Percentiles rank a stretch among this genome's conserved stretches.
Evolutionary conservation across 2,797 vertebrate genomes (phyloP).

Genomic region (Etheostoma nigrum): DNA sequence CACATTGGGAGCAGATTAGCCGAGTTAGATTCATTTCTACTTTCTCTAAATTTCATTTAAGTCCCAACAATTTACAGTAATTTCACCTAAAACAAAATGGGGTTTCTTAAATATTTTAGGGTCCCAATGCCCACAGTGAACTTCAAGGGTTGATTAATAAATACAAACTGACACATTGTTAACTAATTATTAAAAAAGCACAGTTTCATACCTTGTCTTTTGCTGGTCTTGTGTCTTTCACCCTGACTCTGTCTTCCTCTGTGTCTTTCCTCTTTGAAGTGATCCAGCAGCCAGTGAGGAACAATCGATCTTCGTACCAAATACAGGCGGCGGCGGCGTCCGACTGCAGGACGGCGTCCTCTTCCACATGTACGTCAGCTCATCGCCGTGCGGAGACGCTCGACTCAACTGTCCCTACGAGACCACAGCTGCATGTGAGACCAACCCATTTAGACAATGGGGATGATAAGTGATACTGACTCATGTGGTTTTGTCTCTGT

Average conservation of each 20-base stretch:
- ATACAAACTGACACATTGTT: not conserved
- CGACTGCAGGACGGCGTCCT: conserved; percentile 86
- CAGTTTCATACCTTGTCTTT: not conserved
- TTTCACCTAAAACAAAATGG: too few species aligned
- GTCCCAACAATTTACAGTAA: too few species aligned
- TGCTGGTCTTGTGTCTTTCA: not conserved
- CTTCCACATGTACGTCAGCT: conserved; percentile 93
- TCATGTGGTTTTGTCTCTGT: not conserved
- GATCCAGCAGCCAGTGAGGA: conserved; percentile 81
- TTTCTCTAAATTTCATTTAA: too few species aligned
- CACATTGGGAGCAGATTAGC: not conserved
- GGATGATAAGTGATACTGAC: not conserved
- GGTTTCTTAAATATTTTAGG: too few species aligned
- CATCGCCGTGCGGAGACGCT: conserved; percentile 92
- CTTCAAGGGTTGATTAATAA: not conserved
- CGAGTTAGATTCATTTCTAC: too few species aligned
- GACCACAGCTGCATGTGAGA: conserved; percentile 87
- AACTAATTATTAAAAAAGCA: not conserved
- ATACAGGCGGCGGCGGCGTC: conserved; percentile 82
- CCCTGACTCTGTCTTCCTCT: not conserved
- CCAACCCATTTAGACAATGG: not conserved
- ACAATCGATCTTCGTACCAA: conserved; percentile 87
- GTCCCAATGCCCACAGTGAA: not conserved
- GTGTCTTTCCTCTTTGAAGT: conserved; percentile 74
- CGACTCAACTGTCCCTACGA: conserved; percentile 93